Evolutionary conservation across 2,113 vertebrate species (phyloP).

Genomic region (Megaptera novaeangliae): DNA sequence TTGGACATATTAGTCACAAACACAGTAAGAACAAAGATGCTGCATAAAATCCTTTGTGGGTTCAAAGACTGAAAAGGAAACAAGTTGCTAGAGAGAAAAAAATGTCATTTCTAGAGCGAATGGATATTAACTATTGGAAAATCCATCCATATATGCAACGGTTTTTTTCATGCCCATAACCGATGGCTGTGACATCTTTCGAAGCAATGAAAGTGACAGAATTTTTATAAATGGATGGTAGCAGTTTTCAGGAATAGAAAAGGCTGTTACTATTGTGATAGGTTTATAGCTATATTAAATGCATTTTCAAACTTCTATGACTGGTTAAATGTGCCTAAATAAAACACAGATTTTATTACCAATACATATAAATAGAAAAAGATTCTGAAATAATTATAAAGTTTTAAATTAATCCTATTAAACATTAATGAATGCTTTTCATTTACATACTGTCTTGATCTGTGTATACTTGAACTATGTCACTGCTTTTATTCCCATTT

Average conservation of each 20-base stretch:
- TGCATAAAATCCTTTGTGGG: background rate
- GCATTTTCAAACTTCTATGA: background rate
- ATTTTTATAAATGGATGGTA: background rate
- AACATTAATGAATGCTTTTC: slow-evolving; percentile 24
- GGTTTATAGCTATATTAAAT: background rate
- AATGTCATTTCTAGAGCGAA: background rate
- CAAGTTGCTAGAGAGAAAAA: background rate
- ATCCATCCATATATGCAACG: background rate
- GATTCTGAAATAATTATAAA: background rate
- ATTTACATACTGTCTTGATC: slow-evolving; percentile 86
- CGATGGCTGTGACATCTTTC: background rate
- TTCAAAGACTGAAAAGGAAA: slow-evolving; percentile 29
- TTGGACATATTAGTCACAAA: background rate
- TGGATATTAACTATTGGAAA: background rate
- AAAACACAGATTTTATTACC: background rate
- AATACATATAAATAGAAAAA: slow-evolving; percentile 25
- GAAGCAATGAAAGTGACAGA: background rate
- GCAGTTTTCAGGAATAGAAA: background rate
- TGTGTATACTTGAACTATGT: slow-evolving; percentile 81
- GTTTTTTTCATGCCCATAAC: background rate
- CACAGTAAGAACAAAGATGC: background rate
- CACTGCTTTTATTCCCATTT: slow-evolving; percentile 85
- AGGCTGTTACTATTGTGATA: background rate
- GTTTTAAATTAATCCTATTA: background rate
- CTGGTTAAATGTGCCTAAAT: slow-evolving; percentile 5